Evolutionary conservation across 2,888 invertebrate genomes (phyloP), one percentile per base, ranked within the genome.

Genomic region (Hyposoter didymator): DNA sequence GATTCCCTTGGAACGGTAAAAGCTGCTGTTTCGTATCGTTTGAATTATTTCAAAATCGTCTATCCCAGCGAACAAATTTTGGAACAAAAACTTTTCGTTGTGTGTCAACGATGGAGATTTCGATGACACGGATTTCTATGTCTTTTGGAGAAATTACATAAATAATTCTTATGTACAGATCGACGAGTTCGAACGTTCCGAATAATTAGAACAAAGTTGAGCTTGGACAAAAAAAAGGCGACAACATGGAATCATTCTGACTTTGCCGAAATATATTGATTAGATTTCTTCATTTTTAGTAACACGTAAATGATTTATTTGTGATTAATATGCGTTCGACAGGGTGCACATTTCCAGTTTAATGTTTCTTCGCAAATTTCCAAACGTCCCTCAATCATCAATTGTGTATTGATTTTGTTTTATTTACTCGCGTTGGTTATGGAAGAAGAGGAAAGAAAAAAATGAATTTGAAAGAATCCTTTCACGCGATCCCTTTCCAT

Each of bases 401-500:
- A 32, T 19, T 28, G 19, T 28, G 12, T 32, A 69, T 22, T 32
- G 35, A 28, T 67, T 59, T 19, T 39, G 7, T 43, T 66, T 28
- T 47, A 10, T 59, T 22, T 5, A 39, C 47, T n/a, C 32, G 14
- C 35, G 10, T 43, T 67, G 55, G 17, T 28, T n/a, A 64, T 43
- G 35, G 32, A 69, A 70, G 22, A 75, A 52, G n/a, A 76, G 39
- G 5, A 10, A 82, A 59, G 45, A 64, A n/a, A 49, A 64, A 78
- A 67, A 10, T 32, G n/a, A 45, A 73, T 55, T 62, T 55, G 19
- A 28, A 45, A 67, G 55, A 43, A 6, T 43, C 35, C 47, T 67
- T 82, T 64, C 35, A 64, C 69, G 80, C 80, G 78, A 81, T 74
- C 73, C 28, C 55, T 78, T 59, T 69, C 47, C 76, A 49, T 81